Conservation (phyloP, 2,888 invertebrate species). For the Lithodes maja region DNA sequence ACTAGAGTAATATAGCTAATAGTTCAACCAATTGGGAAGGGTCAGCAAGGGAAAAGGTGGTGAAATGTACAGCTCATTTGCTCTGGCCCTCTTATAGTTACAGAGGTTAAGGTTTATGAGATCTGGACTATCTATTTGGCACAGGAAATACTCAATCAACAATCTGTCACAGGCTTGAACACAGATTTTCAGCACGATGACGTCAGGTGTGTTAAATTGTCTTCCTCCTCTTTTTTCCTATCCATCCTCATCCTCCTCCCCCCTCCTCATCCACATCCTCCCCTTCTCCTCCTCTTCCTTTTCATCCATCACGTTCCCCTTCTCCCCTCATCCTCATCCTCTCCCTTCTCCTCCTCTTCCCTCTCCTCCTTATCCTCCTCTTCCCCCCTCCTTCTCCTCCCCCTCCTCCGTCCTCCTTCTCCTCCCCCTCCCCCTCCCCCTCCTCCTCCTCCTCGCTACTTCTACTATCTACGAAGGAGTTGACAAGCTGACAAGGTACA, state of each 20-base stretch:
- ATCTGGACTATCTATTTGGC: no score
- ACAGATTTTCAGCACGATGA: no score
- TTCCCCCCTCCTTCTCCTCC: background rate
- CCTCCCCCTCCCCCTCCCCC: background rate
- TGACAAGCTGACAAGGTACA: background rate
- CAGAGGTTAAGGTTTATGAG: no score
- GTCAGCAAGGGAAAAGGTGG: no score
- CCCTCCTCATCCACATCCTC: background rate
- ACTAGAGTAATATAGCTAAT: no score
- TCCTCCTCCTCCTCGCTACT: background rate
- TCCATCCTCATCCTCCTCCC: background rate
- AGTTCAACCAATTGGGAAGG: no score
- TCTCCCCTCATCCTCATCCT: background rate
- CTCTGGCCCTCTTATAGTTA: no score
- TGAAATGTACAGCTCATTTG: no score
- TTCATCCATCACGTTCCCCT: background rate
- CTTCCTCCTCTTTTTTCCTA: no score
- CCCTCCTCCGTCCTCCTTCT: background rate
- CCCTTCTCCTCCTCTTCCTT: background rate
- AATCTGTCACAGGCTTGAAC: no score
- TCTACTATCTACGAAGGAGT: background rate
- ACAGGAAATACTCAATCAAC: no score
- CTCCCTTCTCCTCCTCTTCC: background rate
- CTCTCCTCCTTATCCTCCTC: background rate
- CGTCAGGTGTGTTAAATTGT: no score